Conservation (phyloP, 1,140 invertebrate genomes). For the Fopius arisanus region DNA sequence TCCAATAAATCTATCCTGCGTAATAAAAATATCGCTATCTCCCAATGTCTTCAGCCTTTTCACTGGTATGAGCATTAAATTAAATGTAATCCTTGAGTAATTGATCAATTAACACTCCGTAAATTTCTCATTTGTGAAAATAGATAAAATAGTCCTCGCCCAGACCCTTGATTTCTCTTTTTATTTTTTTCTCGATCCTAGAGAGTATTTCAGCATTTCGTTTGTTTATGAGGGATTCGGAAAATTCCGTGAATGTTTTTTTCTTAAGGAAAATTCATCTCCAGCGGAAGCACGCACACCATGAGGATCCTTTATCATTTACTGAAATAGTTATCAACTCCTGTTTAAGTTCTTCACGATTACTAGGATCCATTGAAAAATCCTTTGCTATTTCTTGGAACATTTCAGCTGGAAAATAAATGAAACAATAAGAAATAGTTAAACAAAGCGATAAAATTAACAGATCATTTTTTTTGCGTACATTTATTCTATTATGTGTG, state of each 20-base stretch:
- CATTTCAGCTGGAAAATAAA: conserved; percentile 46
- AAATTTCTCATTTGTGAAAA: no score
- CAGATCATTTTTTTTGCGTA: not conserved
- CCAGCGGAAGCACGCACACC: conserved; percentile 20
- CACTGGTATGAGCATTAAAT: not conserved
- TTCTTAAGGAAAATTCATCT: not conserved
- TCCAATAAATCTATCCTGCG: not conserved
- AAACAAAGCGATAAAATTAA: not conserved
- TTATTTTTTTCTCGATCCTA: no score
- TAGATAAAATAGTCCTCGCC: no score
- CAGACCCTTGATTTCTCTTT: no score
- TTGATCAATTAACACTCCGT: no score
- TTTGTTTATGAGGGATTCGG: no score
- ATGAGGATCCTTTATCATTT: conserved; percentile 37
- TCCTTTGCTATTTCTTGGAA: conserved; percentile 54
- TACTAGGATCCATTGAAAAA: conserved; percentile 48
- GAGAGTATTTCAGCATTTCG: no score
- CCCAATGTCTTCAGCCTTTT: not conserved
- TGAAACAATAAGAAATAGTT: not conserved
- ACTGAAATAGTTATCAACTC: conserved; percentile 40
- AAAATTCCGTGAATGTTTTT: not conserved
- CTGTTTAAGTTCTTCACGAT: conserved; percentile 41
- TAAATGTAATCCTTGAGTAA: not conserved
- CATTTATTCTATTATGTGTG: no score
- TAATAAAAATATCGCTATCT: conserved; percentile 10